A percentile compares a stretch with the other conserved stretches of the same genome.
Conservation (phyloP, 1,140 invertebrate species). For the Aethina tumida region DNA sequence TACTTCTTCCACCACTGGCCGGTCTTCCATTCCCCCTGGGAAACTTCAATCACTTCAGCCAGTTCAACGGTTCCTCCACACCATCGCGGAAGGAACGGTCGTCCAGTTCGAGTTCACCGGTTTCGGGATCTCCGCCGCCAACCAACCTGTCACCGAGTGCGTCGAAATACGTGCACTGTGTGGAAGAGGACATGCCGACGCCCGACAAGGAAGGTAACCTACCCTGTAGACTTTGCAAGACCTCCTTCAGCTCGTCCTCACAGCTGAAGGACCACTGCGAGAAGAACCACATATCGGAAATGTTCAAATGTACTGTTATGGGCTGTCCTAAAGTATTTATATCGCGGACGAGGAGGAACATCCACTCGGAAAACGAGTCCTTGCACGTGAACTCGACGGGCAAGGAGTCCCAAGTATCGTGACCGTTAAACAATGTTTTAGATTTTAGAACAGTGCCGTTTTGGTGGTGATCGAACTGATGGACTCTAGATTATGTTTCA, state of each 20-base stretch:
- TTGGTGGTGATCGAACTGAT: constrained; percentile 32
- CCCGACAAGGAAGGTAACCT: constrained; percentile 51
- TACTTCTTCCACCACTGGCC: constrained; percentile 38
- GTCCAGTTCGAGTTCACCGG: constrained; percentile 36
- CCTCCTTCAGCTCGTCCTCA: constrained; percentile 46
- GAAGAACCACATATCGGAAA: constrained; percentile 55
- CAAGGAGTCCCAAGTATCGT: constrained; percentile 30
- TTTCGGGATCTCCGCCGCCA: constrained; percentile 26
- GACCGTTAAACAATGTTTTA: constrained; percentile 28
- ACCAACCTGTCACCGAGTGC: constrained; percentile 21
- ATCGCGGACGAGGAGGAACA: constrained; percentile 61
- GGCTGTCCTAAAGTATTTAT: constrained; percentile 77
- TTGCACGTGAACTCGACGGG: constrained; percentile 32
- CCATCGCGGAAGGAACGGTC: constrained; percentile 32
- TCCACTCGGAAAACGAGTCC: constrained; percentile 52
- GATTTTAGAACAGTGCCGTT: constrained; percentile 29
- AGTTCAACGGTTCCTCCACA: constrained; percentile 31
- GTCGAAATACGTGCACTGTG: constrained; percentile 34
- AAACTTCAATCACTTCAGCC: constrained; percentile 36
- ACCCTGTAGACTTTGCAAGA: constrained; percentile 54
- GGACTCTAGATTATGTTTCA: constrained; percentile 23
- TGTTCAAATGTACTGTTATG: constrained; percentile 68
- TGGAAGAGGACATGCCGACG: constrained; percentile 46
- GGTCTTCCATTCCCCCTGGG: constrained; percentile 36
- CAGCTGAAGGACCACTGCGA: constrained; percentile 59